Percentiles rank a stretch among this genome's conserved stretches.
Evolutionary conservation across 2,797 vertebrate genomes (phyloP).

Genomic region (Paratrypauchen microcephalus): DNA sequence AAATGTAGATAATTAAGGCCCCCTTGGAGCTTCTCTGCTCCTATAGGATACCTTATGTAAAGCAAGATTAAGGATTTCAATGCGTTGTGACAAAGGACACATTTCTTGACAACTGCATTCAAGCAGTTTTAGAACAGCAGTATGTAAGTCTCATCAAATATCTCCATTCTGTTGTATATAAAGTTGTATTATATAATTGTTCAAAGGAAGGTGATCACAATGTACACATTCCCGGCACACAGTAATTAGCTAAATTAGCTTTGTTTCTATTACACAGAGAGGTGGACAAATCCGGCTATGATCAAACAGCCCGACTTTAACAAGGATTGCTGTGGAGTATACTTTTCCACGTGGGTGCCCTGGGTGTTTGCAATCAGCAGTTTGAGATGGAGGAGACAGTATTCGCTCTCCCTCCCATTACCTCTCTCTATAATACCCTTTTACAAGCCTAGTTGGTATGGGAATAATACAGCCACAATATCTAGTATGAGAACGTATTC

Average conservation of each 20-base stretch:
- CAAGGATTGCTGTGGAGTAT: slow-evolving; percentile 48
- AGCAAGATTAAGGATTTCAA: background rate
- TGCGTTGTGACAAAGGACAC: background rate
- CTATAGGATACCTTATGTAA: background rate
- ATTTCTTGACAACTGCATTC: too few species aligned
- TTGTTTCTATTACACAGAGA: slow-evolving; percentile 18
- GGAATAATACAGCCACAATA: slow-evolving; percentile 39
- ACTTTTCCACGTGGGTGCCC: slow-evolving; percentile 47
- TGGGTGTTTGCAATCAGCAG: slow-evolving; percentile 52
- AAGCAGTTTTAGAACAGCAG: too few species aligned
- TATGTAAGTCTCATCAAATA: background rate
- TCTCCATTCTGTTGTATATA: background rate
- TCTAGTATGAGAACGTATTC: slow-evolving; percentile 24
- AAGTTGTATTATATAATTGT: background rate
- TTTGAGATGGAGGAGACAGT: slow-evolving; percentile 24
- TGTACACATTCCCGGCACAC: background rate
- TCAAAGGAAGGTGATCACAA: background rate
- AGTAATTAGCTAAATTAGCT: slow-evolving; percentile 37
- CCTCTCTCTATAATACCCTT: slow-evolving; percentile 7
- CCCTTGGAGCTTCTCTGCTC: background rate
- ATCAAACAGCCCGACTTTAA: slow-evolving; percentile 48
- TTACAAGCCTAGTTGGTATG: slow-evolving; percentile 27
- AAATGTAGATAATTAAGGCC: background rate
- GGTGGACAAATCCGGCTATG: slow-evolving; percentile 20
- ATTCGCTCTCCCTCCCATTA: slow-evolving; percentile 8